These are phyloP conservation scores for Sphaeridia pumilis DNA, from an alignment of 2,888 invertebrate species.

Conservation along the genomic window DNA sequence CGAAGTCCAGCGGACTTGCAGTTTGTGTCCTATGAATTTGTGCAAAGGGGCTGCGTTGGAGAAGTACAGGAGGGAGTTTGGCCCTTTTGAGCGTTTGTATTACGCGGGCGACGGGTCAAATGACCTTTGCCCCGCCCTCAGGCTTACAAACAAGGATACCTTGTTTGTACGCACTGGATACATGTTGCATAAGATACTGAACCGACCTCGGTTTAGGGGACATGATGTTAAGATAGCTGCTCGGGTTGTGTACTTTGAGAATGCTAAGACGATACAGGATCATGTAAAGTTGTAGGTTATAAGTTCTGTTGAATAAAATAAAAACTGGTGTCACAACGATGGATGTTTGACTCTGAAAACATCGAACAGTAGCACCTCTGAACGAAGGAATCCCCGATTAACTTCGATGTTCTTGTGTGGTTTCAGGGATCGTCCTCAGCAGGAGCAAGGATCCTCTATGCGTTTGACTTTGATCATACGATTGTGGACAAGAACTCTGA, in stretches of 20 bases:
- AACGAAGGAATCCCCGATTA: too few species aligned
- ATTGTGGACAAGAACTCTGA: constrained; percentile 64
- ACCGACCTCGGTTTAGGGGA: constrained; percentile 28
- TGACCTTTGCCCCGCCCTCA: constrained; percentile 62
- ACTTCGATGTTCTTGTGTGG: too few species aligned
- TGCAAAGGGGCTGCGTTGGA: constrained; percentile 65
- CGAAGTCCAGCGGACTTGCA: constrained; percentile 25
- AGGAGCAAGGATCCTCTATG: constrained; percentile 37
- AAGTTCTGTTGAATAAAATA: too few species aligned
- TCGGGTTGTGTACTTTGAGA: constrained; percentile 35
- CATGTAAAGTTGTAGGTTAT: too few species aligned
- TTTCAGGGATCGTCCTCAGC: too few species aligned
- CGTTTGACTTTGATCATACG: constrained; percentile 72
- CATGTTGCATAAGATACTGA: constrained; percentile 39
- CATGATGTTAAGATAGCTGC: constrained; percentile 38
- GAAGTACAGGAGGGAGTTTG: constrained; percentile 49
- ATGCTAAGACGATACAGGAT: constrained; percentile 16
- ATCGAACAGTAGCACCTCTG: too few species aligned
- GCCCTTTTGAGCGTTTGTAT: constrained; percentile 48
- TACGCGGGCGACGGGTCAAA: constrained; percentile 69
- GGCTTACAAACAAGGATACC: constrained; percentile 49
- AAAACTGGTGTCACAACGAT: too few species aligned
- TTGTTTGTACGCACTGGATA: constrained; percentile 54
- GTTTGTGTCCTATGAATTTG: constrained; percentile 49
- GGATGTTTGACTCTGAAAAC: too few species aligned